phyloP scores from a whole-genome alignment of 2,797 vertebrate genomes.

The Pangasius mekongensis region DNA sequence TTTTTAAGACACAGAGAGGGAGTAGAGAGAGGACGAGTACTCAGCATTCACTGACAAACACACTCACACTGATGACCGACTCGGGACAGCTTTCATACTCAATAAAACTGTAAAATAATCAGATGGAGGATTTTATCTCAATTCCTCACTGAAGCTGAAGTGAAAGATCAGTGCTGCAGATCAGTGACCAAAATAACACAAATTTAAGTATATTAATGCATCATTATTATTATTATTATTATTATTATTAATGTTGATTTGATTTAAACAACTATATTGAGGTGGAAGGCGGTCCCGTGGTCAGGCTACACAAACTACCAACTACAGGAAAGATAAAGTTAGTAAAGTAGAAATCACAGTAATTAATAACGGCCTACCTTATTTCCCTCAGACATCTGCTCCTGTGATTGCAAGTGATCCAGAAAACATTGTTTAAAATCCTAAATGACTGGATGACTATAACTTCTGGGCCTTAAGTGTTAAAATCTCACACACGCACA shows the following conservation, averaged over 20 bases:
- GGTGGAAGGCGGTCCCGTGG: slow-evolving; percentile 62
- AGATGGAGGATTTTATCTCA: neutral
- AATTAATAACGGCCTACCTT: slow-evolving; percentile 75
- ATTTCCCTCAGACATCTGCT: slow-evolving; percentile 79
- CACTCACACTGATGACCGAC: slow-evolving; percentile 31
- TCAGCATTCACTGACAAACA: slow-evolving; percentile 47
- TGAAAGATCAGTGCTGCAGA: neutral
- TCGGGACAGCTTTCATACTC: slow-evolving; percentile 46
- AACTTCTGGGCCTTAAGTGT: slow-evolving; percentile 25
- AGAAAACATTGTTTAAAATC: slow-evolving; percentile 80
- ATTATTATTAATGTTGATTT: neutral
- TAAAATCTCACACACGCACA: neutral
- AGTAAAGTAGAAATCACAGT: slow-evolving; percentile 59
- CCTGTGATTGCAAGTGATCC: slow-evolving; percentile 83
- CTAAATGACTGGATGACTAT: slow-evolving; percentile 55
- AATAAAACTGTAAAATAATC: slow-evolving; percentile 28
- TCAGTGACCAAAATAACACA: neutral
- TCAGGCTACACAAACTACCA: slow-evolving; percentile 67
- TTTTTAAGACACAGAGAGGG: neutral
- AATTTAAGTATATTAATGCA: neutral
- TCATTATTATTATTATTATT: neutral
- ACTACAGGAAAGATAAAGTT: slow-evolving; percentile 66
- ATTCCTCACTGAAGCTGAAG: neutral
- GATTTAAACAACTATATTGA: slow-evolving; percentile 64
- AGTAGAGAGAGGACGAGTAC: slow-evolving; percentile 33